A percentile compares a stretch with the other conserved stretches of the same genome.
These are phyloP conservation scores for Therioaphis trifolii DNA, from an alignment of 2,888 invertebrate species.

Conservation along the genomic window DNA sequence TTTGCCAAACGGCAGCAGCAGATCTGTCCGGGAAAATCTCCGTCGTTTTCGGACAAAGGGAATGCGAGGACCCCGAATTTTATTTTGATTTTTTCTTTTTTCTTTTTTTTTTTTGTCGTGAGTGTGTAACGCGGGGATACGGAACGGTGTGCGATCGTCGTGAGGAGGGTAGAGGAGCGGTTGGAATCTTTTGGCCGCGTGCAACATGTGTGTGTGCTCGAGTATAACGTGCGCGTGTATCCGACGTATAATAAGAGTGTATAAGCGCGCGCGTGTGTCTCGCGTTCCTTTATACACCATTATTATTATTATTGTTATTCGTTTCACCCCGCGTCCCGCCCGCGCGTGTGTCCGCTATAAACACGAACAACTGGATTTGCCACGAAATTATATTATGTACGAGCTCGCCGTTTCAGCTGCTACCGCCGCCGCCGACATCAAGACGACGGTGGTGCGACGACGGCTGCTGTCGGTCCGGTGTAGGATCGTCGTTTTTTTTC, in stretches of 20 bases:
- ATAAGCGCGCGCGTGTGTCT: constrained; percentile 28
- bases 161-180: not conserved
- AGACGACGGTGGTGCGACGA: constrained; percentile 31
- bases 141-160: no score
- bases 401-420: constrained; percentile 53
- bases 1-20: not conserved
- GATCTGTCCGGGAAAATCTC: constrained; percentile 29
- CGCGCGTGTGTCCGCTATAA: constrained; percentile 1
- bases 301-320: constrained; percentile 46
- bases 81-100: no score
- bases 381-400: constrained; percentile 40
- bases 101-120: no score
- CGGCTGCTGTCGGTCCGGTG: constrained; percentile 35
- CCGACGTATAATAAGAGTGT: no score
- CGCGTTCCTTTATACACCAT: constrained; percentile 31
- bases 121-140: no score
- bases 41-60: constrained; percentile 34
- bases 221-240: not conserved
- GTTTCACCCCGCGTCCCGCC: not conserved
- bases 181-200: constrained; percentile 4
- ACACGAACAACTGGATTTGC: constrained; percentile 59
- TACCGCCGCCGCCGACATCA: not conserved
- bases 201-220: constrained; percentile 55
- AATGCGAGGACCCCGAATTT: not conserved
- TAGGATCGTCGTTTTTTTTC: not conserved